Evolutionary conservation across 2,113 vertebrate species (phyloP).

Genomic region (Machaerirhynchus nigripectus): DNA sequence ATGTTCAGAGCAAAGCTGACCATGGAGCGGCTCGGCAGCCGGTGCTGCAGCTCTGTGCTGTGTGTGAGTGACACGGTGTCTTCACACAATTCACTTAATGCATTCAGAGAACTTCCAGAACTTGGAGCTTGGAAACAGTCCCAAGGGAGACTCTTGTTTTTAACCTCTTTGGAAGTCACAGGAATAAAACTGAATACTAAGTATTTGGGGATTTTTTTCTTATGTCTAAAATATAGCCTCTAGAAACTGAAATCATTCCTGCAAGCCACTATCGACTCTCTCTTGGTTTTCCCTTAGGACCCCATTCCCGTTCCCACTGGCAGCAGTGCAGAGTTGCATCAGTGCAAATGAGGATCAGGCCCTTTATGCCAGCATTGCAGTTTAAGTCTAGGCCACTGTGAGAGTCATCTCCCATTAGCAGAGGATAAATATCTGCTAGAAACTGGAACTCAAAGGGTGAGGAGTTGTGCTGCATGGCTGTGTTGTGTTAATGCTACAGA

Average conservation of each 20-base stretch:
- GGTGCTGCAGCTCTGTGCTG: neutral
- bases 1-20: neutral
- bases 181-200: neutral
- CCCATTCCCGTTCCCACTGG: neutral
- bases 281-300: neutral
- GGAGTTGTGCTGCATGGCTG: neutral
- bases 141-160: neutral
- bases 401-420: neutral
- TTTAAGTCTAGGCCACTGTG: conserved; percentile 1
- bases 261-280: neutral
- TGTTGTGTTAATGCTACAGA: neutral
- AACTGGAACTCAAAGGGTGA: neutral
- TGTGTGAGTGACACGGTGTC: neutral
- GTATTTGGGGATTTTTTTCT: neutral
- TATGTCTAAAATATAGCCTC: neutral
- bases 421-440: neutral
- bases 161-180: neutral
- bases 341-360: neutral
- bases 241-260: neutral
- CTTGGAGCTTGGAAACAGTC: neutral
- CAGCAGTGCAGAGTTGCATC: neutral
- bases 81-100: conserved; percentile 3
- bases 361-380: neutral
- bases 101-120: neutral
- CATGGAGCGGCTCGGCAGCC: neutral